Conservation (phyloP, 2,113 vertebrate genomes). For the Antechinus stuartii region DNA sequence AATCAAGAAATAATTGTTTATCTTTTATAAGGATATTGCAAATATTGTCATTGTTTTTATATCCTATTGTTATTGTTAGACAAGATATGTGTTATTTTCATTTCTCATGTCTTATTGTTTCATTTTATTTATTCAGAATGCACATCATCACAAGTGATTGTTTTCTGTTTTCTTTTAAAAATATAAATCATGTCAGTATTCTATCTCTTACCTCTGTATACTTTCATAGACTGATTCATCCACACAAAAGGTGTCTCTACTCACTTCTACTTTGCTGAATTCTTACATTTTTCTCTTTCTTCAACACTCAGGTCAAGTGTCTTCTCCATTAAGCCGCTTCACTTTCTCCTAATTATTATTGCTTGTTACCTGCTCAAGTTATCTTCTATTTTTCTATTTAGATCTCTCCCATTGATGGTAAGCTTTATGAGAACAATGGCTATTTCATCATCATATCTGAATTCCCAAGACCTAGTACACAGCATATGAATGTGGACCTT, state of each 20-base stretch:
- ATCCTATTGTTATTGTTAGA: not conserved
- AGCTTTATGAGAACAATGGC: not conserved
- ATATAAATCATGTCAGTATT: not conserved
- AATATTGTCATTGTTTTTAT: not conserved
- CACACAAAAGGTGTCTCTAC: not conserved
- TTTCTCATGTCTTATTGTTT: not conserved
- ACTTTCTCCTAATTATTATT: not conserved
- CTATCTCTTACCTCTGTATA: not conserved
- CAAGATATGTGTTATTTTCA: not conserved
- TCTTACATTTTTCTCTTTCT: not conserved
- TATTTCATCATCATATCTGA: not conserved
- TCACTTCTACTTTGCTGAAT: not conserved
- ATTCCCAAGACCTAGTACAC: not conserved
- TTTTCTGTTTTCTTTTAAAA: not conserved
- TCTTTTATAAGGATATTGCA: not conserved
- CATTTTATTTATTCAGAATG: not conserved
- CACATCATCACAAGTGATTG: not conserved
- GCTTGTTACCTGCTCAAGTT: not conserved
- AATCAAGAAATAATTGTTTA: not conserved
- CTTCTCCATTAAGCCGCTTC: slow-evolving; percentile 9
- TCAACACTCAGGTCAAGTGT: slow-evolving; percentile 37
- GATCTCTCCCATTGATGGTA: not conserved
- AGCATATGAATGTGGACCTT: not conserved
- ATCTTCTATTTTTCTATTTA: slow-evolving; percentile 13
- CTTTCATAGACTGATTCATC: not conserved